Evolutionary conservation across 2,797 vertebrate genomes (phyloP).

Genomic region (Aeoliscus strigatus): DNA sequence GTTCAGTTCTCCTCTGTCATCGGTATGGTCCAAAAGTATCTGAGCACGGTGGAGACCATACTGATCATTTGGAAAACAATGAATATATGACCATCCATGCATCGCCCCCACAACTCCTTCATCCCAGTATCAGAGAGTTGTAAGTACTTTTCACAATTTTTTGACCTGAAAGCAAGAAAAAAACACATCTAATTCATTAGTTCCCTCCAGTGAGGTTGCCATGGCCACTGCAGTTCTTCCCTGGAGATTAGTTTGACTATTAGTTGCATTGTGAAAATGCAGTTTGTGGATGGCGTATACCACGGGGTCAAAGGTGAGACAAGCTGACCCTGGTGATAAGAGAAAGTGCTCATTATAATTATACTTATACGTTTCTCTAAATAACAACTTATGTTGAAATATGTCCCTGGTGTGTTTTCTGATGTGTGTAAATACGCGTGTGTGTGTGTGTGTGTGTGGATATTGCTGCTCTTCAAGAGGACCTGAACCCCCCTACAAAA

Average conservation of each 20-base stretch:
- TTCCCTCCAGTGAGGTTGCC: background rate
- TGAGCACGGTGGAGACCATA: too few species aligned
- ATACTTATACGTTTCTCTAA: too few species aligned
- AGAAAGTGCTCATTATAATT: constrained; percentile 56
- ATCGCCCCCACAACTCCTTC: too few species aligned
- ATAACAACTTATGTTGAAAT: too few species aligned
- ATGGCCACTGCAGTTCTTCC: background rate
- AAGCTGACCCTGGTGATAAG: constrained; percentile 53
- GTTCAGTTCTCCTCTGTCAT: too few species aligned
- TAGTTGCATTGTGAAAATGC: constrained; percentile 4
- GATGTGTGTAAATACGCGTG: background rate
- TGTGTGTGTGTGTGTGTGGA: background rate
- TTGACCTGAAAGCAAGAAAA: background rate
- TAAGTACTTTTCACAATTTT: background rate
- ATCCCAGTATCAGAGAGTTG: too few species aligned
- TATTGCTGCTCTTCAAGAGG: constrained; percentile 7
- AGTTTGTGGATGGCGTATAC: constrained; percentile 33
- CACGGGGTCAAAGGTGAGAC: constrained; percentile 51
- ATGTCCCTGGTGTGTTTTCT: background rate
- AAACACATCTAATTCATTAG: background rate
- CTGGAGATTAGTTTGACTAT: constrained; percentile 1
- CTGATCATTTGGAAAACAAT: too few species aligned
- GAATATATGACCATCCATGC: too few species aligned
- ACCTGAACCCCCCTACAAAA: constrained; percentile 11
- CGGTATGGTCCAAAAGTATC: too few species aligned